Evolutionary conservation across 2,797 vertebrate genomes (phyloP), one percentile per base, ranked within the genome.

Genomic region (Capromys pilorides): DNA sequence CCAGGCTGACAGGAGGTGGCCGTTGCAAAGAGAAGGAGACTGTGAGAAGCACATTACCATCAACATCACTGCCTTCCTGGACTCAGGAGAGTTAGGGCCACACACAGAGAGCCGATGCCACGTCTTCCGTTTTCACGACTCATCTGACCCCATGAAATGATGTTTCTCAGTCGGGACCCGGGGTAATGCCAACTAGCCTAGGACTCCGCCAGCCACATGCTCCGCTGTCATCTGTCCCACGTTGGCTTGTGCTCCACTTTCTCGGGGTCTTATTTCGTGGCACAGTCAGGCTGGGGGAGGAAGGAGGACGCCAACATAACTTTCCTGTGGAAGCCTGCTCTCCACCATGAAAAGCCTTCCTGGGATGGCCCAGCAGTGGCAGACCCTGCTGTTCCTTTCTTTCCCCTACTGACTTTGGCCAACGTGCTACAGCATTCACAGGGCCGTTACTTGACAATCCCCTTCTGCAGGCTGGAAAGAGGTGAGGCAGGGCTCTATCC

Each of bases 231-330:
- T 7, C 31, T 71, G 66, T 86, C 14, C 7, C 2, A 9, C 26
- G 21, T 78, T 39, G 41, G 13, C 24, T 21, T 8, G 8, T 82
- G 33, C 36, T 4, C 10, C 0, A 6, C 21, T 2, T 64, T 62
- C 71, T 87, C 14, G 64, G 33, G 6, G 31, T 64, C 16, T 92
- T 36, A n/a, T 93, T 81, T 81, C n/a, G n/a, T 69, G 8, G n/a
- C 3, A 7, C 1, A n/a, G 41, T n/a, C 41, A 36, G 16, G 62
- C 22, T 6, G 6, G 59, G 57, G 54, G 66, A 94, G 51, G 22
- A 95, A 8, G 54, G 54, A 67, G 73, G 54, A 91, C 71, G 59
- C 45, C 66, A 41, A 93, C 96, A 93, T 18, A 94, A 84, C 84
- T 73, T 90, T 90, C 87, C 85, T 73, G 49, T 41, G 41, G 88